Evolutionary conservation across 2,888 invertebrate genomes (phyloP).

Genomic region (Protodeltote pygarga): DNA sequence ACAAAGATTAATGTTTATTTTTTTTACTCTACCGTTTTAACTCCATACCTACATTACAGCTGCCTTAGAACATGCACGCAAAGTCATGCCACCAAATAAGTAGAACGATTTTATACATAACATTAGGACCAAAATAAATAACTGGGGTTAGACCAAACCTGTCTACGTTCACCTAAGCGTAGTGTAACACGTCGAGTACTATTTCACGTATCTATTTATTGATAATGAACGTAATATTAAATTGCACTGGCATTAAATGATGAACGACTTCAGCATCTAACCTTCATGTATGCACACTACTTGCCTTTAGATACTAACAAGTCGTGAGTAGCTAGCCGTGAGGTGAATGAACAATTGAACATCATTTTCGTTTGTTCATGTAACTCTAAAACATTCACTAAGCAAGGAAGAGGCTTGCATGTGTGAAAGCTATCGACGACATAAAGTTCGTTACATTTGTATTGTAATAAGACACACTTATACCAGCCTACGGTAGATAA

Average conservation of each 20-base stretch:
- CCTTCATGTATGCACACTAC: conserved; percentile 24
- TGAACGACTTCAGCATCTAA: conserved; percentile 39
- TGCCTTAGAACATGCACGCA: conserved; percentile 75
- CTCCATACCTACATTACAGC: conserved; percentile 72
- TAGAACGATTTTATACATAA: conserved; percentile 36
- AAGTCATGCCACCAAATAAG: conserved; percentile 48
- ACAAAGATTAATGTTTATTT: conserved; percentile 51
- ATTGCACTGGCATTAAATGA: conserved; percentile 46
- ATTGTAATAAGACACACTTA: conserved; percentile 47
- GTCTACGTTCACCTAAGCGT: conserved; percentile 45
- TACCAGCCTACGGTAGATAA: conserved; percentile 45
- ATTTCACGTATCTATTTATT: conserved; percentile 42
- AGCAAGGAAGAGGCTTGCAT: conserved; percentile 30
- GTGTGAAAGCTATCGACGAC: conserved; percentile 41
- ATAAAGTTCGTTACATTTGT: conserved; percentile 24
- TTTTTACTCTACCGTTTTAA: conserved; percentile 62
- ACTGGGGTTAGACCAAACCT: conserved; percentile 51
- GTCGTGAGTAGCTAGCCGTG: conserved; percentile 25
- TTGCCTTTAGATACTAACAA: conserved; percentile 39
- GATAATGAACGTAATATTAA: conserved; percentile 43
- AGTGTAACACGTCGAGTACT: conserved; percentile 39
- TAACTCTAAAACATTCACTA: conserved; percentile 30
- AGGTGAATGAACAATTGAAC: conserved; percentile 27
- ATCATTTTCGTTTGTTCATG: conserved; percentile 34
- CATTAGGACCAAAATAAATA: conserved; percentile 27